These are phyloP conservation scores for Ceyx erithaca DNA, from an alignment of 2,797 vertebrate genomes.

Conservation along the genomic window DNA sequence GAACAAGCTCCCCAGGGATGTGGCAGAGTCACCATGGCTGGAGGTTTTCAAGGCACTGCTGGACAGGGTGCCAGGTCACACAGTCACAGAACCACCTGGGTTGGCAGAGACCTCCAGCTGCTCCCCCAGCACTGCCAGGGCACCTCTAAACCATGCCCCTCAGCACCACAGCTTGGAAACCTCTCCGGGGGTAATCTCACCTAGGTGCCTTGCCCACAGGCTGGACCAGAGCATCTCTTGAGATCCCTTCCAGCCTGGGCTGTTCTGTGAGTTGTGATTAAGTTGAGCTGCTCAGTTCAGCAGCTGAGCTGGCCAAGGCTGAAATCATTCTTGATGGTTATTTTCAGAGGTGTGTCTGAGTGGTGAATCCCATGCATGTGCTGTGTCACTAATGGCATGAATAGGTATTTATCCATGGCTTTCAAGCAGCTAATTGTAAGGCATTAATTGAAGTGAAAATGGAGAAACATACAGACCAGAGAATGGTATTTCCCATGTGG, in stretches of 20 bases:
- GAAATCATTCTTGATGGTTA: background rate
- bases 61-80: background rate
- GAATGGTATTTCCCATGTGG: background rate
- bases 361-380: background rate
- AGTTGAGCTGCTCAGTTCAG: background rate
- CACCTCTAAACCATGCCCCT: background rate
- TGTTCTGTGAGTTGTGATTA: background rate
- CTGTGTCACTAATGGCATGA: background rate
- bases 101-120: background rate
- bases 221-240: background rate
- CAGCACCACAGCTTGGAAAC: background rate
- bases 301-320: background rate
- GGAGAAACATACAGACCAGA: background rate
- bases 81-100: background rate
- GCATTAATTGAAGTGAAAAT: background rate
- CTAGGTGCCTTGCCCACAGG: background rate
- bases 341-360: background rate
- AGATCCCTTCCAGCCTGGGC: background rate
- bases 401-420: background rate
- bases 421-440: background rate
- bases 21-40: background rate
- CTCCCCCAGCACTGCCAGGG: background rate
- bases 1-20: fast-evolving
- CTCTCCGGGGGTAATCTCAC: background rate
- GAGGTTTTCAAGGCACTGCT: background rate